Evolutionary conservation across 2,888 invertebrate species (phyloP).

Genomic region (Onchidella celtica): DNA sequence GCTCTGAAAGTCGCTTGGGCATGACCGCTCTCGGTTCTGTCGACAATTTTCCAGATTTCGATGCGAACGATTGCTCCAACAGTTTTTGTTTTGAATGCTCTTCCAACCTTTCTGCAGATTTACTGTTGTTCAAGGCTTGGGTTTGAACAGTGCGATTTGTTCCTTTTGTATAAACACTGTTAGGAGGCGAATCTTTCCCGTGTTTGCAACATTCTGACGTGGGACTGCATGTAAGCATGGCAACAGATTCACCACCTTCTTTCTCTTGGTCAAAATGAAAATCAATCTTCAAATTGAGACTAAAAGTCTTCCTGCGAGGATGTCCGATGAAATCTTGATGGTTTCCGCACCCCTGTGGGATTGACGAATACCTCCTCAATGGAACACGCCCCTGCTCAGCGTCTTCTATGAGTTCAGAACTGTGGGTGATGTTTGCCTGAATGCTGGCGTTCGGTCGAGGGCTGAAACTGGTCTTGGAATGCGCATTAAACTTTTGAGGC

Average conservation of each 20-base stretch:
- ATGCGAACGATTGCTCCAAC: slow-evolving; percentile 23
- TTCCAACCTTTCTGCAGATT: background rate
- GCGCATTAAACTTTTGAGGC: no score
- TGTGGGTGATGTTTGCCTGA: background rate
- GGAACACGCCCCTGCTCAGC: background rate
- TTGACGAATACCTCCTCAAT: slow-evolving; percentile 32
- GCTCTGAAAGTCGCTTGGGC: slow-evolving; percentile 19
- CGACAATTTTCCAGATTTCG: background rate
- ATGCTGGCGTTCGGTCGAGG: background rate
- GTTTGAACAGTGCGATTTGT: background rate
- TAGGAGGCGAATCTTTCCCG: background rate
- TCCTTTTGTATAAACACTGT: background rate
- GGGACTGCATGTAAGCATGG: background rate
- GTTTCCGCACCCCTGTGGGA: background rate
- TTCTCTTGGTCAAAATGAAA: slow-evolving; percentile 21
- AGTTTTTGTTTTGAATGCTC: background rate
- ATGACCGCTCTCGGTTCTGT: background rate
- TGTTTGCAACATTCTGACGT: no score
- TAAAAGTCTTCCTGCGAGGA: slow-evolving; percentile 16
- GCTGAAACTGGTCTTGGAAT: background rate
- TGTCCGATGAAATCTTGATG: background rate
- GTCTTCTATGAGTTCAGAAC: background rate
- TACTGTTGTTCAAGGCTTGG: background rate
- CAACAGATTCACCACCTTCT: background rate
- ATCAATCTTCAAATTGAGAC: slow-evolving; percentile 45